phyloP scores from a whole-genome alignment of 1,140 invertebrate species.

The Drosophila insularis region DNA sequence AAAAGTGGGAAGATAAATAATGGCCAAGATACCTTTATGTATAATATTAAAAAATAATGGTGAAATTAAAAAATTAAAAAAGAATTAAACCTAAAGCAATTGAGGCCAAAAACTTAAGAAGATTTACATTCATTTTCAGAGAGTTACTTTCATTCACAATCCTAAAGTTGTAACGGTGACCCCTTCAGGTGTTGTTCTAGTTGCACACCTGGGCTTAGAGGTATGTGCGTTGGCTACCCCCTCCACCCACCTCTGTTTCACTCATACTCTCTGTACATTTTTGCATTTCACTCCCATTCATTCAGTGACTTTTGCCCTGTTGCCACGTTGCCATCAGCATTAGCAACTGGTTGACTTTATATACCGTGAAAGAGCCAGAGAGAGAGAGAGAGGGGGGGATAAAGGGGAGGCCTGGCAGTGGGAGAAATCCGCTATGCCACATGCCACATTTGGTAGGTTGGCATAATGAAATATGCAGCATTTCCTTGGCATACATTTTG shows the following conservation, averaged over 20 bases:
- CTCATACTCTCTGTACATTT: conserved; percentile 5
- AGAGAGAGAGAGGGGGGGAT: conserved; percentile 17
- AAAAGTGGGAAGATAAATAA: no score
- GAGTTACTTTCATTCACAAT: no score
- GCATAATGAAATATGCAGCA: conserved; percentile 11
- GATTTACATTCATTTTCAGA: neutral
- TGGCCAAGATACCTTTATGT: no score
- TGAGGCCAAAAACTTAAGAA: neutral
- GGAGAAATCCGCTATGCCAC: conserved; percentile 17
- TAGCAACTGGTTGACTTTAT: conserved; percentile 48
- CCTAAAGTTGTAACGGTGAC: no score
- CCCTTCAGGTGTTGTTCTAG: neutral
- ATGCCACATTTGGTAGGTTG: conserved; percentile 19
- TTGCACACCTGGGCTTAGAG: neutral
- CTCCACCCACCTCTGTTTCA: neutral
- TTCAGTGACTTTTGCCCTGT: conserved; percentile 12
- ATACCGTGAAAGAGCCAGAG: neutral
- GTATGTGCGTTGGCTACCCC: neutral
- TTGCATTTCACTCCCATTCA: conserved; percentile 18
- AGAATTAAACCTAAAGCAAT: no score
- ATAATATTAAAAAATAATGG: no score
- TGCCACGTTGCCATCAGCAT: conserved; percentile 30
- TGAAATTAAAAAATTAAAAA: no score
- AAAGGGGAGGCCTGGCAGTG: neutral
- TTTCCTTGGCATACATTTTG: conserved; percentile 5